Evolutionary conservation across 2,888 invertebrate genomes (phyloP).

Genomic region (Ephialtes manifestator): DNA sequence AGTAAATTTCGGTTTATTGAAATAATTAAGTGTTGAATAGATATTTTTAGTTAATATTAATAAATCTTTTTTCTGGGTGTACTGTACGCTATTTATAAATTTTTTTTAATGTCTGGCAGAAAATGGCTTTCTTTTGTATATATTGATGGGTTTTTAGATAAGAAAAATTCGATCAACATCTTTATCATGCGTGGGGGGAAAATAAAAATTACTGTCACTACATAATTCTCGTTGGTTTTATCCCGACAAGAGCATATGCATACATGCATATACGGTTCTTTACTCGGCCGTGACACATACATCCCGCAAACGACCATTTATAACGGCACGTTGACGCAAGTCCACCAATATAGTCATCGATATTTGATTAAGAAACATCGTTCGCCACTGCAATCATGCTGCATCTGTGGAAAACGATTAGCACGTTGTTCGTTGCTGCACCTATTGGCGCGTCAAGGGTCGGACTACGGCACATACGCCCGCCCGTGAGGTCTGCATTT

Average conservation of each 20-base stretch:
- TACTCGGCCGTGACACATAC: conserved; percentile 43
- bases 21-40: too few species aligned
- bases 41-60: too few species aligned
- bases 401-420: conserved; percentile 44
- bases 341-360: conserved; percentile 20
- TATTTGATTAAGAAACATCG: conserved; percentile 57
- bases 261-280: neutral
- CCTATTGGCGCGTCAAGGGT: conserved; percentile 23
- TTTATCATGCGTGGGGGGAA: neutral
- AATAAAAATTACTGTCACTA: neutral
- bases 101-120: too few species aligned
- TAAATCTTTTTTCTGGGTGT: too few species aligned
- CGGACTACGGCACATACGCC: neutral
- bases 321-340: conserved; percentile 33
- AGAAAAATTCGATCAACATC: neutral
- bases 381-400: conserved; percentile 26
- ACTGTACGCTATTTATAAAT: too few species aligned
- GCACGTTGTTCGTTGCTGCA: conserved; percentile 22
- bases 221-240: neutral
- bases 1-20: too few species aligned
- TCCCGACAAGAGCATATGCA: neutral
- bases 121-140: too few species aligned
- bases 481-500: neutral
- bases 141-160: too few species aligned
- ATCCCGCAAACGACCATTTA: conserved; percentile 33